A percentile compares a stretch with the other conserved stretches of the same genome.
These are phyloP conservation scores for Lamellibrachia luymesi DNA, from an alignment of 1,140 invertebrate species.

Conservation along the genomic window DNA sequence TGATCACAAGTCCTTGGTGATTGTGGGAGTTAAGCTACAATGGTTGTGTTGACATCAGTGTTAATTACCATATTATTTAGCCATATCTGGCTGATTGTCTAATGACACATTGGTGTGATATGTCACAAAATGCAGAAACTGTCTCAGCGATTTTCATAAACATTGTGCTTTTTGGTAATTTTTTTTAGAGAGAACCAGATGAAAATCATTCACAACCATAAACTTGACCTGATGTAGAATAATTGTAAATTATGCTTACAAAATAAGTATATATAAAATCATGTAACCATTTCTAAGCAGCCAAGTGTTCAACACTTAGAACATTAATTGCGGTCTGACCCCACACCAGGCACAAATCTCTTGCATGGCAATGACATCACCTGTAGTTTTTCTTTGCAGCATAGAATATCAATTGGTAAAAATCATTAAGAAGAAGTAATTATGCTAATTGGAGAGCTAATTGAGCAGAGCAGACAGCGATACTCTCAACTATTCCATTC, in stretches of 20 bases:
- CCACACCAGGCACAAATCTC: neutral
- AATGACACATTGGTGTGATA: neutral
- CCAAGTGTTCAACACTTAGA: neutral
- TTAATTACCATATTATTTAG: too few species aligned
- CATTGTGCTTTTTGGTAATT: neutral
- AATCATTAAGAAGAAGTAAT: neutral
- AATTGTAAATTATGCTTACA: neutral
- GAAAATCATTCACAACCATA: neutral
- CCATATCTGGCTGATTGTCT: too few species aligned
- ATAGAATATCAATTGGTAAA: neutral
- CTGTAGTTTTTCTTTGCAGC: neutral
- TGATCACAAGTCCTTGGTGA: too few species aligned
- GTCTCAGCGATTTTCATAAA: too few species aligned
- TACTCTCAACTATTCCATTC: neutral
- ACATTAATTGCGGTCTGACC: neutral
- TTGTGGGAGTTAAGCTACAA: too few species aligned
- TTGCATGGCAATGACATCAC: neutral
- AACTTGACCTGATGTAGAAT: neutral
- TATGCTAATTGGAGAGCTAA: neutral
- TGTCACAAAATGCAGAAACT: neutral
- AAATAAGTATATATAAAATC: neutral
- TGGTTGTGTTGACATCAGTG: too few species aligned
- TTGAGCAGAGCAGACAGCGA: neutral
- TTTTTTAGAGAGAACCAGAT: neutral
- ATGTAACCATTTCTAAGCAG: neutral